These are phyloP conservation scores for Onychomys torridus DNA, from an alignment of 2,797 vertebrate species.

Conservation along the genomic window DNA sequence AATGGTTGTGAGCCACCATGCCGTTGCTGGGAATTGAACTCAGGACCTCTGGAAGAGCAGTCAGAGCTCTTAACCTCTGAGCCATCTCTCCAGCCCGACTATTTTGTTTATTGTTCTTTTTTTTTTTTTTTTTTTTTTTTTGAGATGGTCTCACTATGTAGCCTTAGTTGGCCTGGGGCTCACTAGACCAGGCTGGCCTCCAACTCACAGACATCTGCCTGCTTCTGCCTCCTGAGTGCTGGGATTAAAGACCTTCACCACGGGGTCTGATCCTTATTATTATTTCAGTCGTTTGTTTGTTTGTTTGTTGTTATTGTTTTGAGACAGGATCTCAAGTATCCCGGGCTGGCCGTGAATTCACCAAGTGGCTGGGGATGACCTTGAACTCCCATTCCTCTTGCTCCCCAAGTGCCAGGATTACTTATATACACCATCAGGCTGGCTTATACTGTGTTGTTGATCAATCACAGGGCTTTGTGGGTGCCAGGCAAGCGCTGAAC, in stretches of 20 bases:
- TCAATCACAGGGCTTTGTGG: background rate
- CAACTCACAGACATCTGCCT: background rate
- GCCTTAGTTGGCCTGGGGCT: background rate
- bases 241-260: background rate
- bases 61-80: no score
- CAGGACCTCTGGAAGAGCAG: no score
- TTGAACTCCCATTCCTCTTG: background rate
- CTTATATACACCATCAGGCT: background rate
- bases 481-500: background rate
- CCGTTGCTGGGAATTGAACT: no score
- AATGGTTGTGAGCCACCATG: no score
- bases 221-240: background rate
- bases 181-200: background rate
- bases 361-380: background rate
- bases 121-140: no score
- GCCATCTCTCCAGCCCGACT: no score
- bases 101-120: background rate
- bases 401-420: background rate
- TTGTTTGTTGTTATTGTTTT: background rate
- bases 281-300: background rate
- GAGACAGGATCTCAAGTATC: background rate
- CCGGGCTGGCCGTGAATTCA: background rate
- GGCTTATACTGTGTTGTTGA: no score
- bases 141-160: background rate
- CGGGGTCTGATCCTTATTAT: background rate